Conservation (phyloP, 2,797 vertebrate species). For the Cercopithecus neglectus region DNA sequence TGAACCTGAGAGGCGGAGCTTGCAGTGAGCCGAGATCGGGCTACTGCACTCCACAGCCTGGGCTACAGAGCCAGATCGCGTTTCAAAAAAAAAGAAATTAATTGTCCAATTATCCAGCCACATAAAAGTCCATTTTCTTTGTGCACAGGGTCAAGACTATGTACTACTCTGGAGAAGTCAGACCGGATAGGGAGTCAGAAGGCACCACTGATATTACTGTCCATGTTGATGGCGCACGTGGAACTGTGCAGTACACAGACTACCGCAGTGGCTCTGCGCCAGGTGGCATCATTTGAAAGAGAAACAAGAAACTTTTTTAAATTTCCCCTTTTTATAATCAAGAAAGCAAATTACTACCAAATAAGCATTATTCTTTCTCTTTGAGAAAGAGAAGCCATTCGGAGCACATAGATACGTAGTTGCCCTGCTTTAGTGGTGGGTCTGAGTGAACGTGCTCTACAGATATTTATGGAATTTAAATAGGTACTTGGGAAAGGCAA, state of each 20-base stretch:
- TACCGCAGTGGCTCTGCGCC: not conserved
- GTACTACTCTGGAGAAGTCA: not conserved
- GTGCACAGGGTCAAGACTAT: not conserved
- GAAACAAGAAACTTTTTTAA: not conserved
- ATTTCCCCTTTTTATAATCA: not conserved
- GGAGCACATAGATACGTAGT: not conserved
- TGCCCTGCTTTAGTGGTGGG: not conserved
- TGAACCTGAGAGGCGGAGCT: too few species aligned
- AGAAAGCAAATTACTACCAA: not conserved
- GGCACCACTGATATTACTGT: not conserved
- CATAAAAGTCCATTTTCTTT: not conserved
- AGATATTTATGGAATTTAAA: slow-evolving; percentile 45
- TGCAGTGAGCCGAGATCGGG: too few species aligned
- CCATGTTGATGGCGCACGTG: not conserved
- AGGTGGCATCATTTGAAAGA: slow-evolving; percentile 1
- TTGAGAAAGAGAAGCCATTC: not conserved
- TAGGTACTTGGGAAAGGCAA: slow-evolving; percentile 33
- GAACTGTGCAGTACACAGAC: not conserved
- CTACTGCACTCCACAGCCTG: too few species aligned
- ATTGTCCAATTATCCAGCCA: not conserved
- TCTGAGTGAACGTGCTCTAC: not conserved
- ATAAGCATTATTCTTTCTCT: not conserved
- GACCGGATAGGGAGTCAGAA: not conserved
- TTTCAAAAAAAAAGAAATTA: not conserved
- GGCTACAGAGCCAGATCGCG: too few species aligned